Conservation (phyloP, 2,888 invertebrate genomes). For the Coleophora flavipennella region DNA sequence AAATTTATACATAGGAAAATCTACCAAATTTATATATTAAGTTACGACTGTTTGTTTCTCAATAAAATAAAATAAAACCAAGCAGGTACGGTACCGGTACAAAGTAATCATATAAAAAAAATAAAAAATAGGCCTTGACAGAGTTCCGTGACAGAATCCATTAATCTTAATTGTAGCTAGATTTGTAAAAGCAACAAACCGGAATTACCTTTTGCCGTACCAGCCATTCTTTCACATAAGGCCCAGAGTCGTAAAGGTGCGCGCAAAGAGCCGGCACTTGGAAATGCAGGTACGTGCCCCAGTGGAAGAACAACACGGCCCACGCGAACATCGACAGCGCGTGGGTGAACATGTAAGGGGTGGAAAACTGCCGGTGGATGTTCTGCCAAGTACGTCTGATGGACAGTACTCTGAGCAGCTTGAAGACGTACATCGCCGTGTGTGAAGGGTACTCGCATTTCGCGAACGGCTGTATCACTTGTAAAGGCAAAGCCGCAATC, state of each 20-base stretch:
- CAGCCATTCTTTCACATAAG: constrained; percentile 22
- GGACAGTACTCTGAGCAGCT: constrained; percentile 28
- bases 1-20: too few species aligned
- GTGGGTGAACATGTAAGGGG: constrained; percentile 28
- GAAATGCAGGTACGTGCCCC: constrained; percentile 42
- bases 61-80: too few species aligned
- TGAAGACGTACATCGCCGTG: constrained; percentile 34
- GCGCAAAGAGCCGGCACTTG: constrained; percentile 36
- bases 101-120: too few species aligned
- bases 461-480: constrained; percentile 24
- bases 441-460: constrained; percentile 32
- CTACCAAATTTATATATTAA: too few species aligned
- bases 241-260: constrained; percentile 19
- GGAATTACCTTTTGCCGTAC: constrained; percentile 18
- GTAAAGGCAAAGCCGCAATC: constrained; percentile 34
- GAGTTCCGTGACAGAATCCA: too few species aligned
- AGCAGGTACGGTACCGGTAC: too few species aligned
- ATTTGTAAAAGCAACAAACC: too few species aligned
- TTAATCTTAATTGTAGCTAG: too few species aligned
- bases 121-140: too few species aligned
- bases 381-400: constrained; percentile 24
- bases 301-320: constrained; percentile 36
- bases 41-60: too few species aligned
- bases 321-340: constrained; percentile 17
- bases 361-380: constrained; percentile 28